phyloP scores from a whole-genome alignment of 2,797 vertebrate genomes.

The Sparidentex hasta region DNA sequence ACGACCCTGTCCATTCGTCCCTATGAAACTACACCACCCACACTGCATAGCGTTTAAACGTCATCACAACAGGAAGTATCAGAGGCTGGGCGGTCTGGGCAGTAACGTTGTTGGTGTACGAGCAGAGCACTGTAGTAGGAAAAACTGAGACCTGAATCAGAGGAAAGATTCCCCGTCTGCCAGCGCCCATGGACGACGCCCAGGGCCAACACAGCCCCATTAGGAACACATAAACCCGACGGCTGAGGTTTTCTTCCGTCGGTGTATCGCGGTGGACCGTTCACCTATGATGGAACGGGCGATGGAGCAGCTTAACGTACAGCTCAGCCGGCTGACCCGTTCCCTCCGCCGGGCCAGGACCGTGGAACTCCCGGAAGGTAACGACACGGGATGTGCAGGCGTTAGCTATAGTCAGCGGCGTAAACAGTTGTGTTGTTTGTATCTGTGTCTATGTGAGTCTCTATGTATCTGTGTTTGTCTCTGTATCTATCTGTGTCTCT shows the following conservation, averaged over 20 bases:
- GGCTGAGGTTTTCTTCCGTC: constrained; percentile 35
- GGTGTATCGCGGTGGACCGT: constrained; percentile 37
- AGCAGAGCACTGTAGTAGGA: constrained; percentile 21
- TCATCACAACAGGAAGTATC: constrained; percentile 82
- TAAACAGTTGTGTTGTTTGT: not conserved
- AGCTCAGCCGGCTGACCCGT: constrained; percentile 94
- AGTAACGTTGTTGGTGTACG: constrained; percentile 15
- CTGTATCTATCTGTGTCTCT: too few species aligned
- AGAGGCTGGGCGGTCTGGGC: constrained; percentile 33
- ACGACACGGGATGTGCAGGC: not conserved
- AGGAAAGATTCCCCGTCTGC: not conserved
- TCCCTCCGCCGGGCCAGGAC: constrained; percentile 96
- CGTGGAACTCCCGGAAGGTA: constrained; percentile 97
- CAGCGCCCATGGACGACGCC: constrained; percentile 69
- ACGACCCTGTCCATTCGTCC: not conserved
- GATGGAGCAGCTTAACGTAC: constrained; percentile 95
- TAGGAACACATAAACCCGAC: constrained; percentile 26
- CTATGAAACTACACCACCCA: constrained; percentile 77
- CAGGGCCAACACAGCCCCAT: not conserved
- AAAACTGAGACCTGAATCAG: constrained; percentile 2
- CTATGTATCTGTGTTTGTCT: too few species aligned
- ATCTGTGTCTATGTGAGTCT: too few species aligned
- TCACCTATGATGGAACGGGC: constrained; percentile 97
- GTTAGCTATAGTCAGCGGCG: not conserved
- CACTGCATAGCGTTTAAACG: constrained; percentile 15